Conservation (phyloP, 1,140 invertebrate species). For the Lepidurus couesii region DNA sequence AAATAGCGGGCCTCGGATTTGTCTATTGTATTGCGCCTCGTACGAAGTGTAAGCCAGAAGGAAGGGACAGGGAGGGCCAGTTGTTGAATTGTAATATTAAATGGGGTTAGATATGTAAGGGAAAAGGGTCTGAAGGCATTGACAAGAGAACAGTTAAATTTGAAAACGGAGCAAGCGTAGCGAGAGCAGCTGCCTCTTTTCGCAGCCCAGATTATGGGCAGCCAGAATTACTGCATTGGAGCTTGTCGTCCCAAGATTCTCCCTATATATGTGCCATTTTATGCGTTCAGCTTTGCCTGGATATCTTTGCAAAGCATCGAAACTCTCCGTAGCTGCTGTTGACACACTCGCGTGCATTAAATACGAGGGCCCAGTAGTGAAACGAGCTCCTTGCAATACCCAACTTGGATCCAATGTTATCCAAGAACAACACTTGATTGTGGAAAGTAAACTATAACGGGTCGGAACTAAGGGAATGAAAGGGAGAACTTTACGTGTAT, state of each 20-base stretch:
- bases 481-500: not conserved
- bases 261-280: no score
- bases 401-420: not conserved
- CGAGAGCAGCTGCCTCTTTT: not conserved
- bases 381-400: not conserved
- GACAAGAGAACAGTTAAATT: not conserved
- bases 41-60: not conserved
- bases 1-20: not conserved
- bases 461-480: not conserved
- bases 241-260: not conserved
- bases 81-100: not conserved
- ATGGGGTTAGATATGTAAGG: not conserved
- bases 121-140: not conserved
- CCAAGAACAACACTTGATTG: not conserved
- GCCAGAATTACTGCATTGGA: not conserved
- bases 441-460: not conserved
- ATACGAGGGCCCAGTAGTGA: no score
- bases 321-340: no score
- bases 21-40: not conserved
- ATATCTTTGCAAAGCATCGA: no score
- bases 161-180: not conserved
- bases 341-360: no score
- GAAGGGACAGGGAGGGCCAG: not conserved
- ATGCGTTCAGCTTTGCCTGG: no score
- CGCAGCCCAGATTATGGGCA: not conserved